Evolutionary conservation across 1,140 invertebrate species (phyloP).

Genomic region (Triops cancriformis): DNA sequence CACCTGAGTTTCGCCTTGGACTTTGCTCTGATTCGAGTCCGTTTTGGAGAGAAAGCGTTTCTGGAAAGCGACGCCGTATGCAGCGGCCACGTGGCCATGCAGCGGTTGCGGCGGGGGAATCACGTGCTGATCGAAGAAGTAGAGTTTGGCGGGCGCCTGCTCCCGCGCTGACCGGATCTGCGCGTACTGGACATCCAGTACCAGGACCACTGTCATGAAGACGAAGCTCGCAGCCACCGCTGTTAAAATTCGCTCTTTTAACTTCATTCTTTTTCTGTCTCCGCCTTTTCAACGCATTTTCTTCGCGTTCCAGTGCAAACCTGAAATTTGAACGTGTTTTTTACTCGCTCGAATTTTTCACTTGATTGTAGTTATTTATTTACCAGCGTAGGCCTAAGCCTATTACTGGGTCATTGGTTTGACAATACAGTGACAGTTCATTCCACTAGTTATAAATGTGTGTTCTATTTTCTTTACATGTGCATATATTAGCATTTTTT

Average conservation of each 20-base stretch:
- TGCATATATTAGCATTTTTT: too few species aligned
- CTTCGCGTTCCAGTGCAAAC: too few species aligned
- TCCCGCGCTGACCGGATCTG: constrained; percentile 34
- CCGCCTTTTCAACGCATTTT: not conserved
- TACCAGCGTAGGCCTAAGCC: too few species aligned
- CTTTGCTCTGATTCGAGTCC: not conserved
- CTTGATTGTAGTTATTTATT: too few species aligned
- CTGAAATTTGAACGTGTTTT: too few species aligned
- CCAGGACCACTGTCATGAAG: constrained; percentile 30
- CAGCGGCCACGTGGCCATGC: constrained; percentile 14
- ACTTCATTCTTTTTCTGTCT: constrained; percentile 27
- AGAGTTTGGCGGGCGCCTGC: not conserved
- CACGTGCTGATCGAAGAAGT: not conserved
- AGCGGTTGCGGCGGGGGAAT: not conserved
- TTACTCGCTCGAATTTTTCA: too few species aligned
- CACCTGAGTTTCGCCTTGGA: not conserved
- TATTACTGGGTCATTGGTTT: too few species aligned
- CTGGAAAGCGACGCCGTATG: constrained; percentile 19
- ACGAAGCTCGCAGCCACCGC: constrained; percentile 29
- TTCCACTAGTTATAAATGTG: too few species aligned
- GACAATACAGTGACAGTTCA: too few species aligned
- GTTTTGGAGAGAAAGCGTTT: constrained; percentile 29
- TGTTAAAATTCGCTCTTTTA: constrained; percentile 30
- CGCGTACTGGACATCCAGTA: constrained; percentile 29
- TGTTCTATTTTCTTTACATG: too few species aligned